Conservation (phyloP, 2,797 vertebrate species). For the Danio choprae region DNA sequence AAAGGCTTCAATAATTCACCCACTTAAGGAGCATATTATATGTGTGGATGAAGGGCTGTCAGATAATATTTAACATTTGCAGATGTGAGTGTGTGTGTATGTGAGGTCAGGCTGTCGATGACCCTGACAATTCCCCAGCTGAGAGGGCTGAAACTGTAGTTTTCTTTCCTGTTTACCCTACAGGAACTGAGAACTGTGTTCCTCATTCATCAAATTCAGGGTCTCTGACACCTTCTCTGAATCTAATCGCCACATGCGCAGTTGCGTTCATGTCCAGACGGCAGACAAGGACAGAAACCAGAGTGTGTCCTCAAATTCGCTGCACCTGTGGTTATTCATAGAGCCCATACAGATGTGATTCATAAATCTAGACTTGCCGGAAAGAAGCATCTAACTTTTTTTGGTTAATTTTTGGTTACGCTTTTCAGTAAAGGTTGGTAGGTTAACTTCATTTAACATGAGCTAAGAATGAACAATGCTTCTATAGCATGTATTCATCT, state of each 20-base stretch:
- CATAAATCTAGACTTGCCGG: background rate
- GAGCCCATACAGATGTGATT: background rate
- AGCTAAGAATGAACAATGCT: no score
- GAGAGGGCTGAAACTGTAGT: constrained; percentile 52
- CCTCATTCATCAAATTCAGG: constrained; percentile 56
- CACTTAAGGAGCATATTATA: constrained; percentile 27
- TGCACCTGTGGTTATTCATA: constrained; percentile 14
- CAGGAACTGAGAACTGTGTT: constrained; percentile 58
- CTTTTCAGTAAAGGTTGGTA: no score
- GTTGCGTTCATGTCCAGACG: constrained; percentile 14
- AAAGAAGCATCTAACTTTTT: background rate
- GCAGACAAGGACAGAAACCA: constrained; percentile 29
- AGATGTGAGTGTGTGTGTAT: constrained; percentile 32
- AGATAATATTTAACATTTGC: constrained; percentile 34
- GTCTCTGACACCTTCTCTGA: constrained; percentile 30
- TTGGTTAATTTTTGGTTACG: background rate
- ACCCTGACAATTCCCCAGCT: constrained; percentile 43
- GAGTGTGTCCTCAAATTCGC: constrained; percentile 18
- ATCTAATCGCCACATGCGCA: constrained; percentile 21
- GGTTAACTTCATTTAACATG: no score
- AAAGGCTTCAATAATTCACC: constrained; percentile 23
- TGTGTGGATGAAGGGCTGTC: constrained; percentile 14
- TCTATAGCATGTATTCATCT: no score
- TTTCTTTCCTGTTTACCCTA: constrained; percentile 61
- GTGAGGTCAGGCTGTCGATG: constrained; percentile 11